Base-by-base conservation (phyloP, 2,797 vertebrate species). In the Hypotaenidia philippensis region DNA sequence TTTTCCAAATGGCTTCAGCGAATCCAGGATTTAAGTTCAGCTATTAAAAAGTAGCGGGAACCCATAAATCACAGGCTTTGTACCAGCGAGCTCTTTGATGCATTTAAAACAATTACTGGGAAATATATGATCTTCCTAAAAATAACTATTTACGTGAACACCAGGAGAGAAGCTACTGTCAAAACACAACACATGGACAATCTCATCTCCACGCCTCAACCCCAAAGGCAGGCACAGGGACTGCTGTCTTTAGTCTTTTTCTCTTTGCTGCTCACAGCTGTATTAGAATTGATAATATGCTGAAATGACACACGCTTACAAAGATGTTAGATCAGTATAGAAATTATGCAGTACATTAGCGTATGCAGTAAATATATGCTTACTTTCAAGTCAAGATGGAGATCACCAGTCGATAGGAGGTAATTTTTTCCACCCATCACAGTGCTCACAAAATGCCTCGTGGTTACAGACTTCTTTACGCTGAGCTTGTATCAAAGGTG, bases 1-100 rank as follows among this genome's bases (percentile, higher is more conserved):
- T 90, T 96, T 96, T 97, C 96, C 96, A 95, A 96, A 96, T 90
- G 95, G 95, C 90, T 96, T 96, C 93, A 95, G 88, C 71, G 96
- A 97, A 96, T 96, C 94, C 88, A 96, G 93, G 83, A 95, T 96
- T 96, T 91, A 96, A 97, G 57, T 93, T 96, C 78, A 84, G 93
- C 95, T 96, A 82, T 96, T 95, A 94, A 91, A 97, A 96, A 95
- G 93, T 91, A 96, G 93, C 3, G 81, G 85, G 88, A 96, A 95
- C 83, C 91, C 93, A 97, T 96, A 96, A 97, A 96, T 97, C 95
- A 95, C 56, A 90, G 80, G 64, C 90, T 96, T 95, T 87, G 19
- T 94, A 92, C 94, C 95, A 94, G 90, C 5, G 4, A 84, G 71
- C 86, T 93, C 94, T 95, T 89, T 94, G 95, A 96, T 89, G 87